phyloP scores from a whole-genome alignment of 1,140 invertebrate genomes.

The Aethina tumida region DNA sequence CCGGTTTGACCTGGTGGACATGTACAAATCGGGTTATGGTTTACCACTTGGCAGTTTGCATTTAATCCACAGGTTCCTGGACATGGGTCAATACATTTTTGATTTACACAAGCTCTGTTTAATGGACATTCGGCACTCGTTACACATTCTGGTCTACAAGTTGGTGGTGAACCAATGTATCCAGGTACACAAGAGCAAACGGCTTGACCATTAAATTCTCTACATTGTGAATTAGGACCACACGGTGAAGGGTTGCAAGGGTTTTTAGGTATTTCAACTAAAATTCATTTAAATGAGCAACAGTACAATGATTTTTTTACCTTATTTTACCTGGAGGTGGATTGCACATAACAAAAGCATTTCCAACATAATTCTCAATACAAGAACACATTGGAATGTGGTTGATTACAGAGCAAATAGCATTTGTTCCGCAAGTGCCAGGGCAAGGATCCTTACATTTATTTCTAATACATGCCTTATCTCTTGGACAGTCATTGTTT shows the following conservation, averaged over 20 bases:
- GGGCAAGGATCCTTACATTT: constrained; percentile 59
- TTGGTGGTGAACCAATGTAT: constrained; percentile 51
- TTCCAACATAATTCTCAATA: constrained; percentile 47
- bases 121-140: constrained; percentile 56
- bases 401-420: constrained; percentile 53
- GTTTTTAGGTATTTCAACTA: constrained; percentile 33
- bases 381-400: constrained; percentile 61
- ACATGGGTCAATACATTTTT: constrained; percentile 59
- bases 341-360: constrained; percentile 53
- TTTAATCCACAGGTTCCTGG: constrained; percentile 50
- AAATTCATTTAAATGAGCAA: constrained; percentile 8
- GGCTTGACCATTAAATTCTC: constrained; percentile 48
- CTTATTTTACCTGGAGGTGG: constrained; percentile 41
- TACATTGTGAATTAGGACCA: constrained; percentile 53
- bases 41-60: constrained; percentile 58
- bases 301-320: neutral
- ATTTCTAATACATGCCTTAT: constrained; percentile 49
- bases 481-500: constrained; percentile 56
- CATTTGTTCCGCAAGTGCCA: constrained; percentile 55
- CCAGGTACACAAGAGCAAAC: constrained; percentile 56
- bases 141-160: constrained; percentile 55
- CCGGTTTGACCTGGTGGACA: constrained; percentile 58
- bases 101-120: constrained; percentile 55
- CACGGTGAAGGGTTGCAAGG: constrained; percentile 59
- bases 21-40: constrained; percentile 67